Evolutionary conservation across 2,797 vertebrate genomes (phyloP).

Genomic region (Philypnodon macrostomus): DNA sequence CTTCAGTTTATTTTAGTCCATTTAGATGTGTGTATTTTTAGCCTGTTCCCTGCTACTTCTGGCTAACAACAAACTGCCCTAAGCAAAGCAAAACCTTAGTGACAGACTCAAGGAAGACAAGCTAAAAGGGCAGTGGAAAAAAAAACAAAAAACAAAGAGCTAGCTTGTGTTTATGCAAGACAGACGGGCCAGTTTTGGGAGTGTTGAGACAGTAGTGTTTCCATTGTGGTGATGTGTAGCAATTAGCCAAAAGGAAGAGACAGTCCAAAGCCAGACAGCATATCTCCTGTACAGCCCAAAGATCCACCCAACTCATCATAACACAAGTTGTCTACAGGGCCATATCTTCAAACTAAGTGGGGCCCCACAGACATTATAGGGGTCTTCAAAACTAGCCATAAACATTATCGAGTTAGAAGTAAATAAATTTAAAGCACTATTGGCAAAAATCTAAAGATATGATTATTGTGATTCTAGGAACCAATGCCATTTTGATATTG

Average conservation of each 20-base stretch:
- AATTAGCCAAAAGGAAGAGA: constrained; percentile 67
- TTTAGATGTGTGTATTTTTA: constrained; percentile 53
- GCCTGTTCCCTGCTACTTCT: constrained; percentile 23
- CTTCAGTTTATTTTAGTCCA: constrained; percentile 55
- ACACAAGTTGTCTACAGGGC: constrained; percentile 23
- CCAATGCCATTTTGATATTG: no score
- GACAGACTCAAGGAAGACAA: constrained; percentile 59
- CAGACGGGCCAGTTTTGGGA: constrained; percentile 56
- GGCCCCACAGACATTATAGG: no score
- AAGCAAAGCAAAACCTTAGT: constrained; percentile 41
- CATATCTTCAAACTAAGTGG: no score
- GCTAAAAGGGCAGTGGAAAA: constrained; percentile 24
- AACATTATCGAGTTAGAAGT: no score
- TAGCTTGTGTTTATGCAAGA: constrained; percentile 63
- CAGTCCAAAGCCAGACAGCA: constrained; percentile 60
- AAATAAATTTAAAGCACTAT: no score
- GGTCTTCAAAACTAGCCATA: no score
- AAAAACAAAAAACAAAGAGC: constrained; percentile 59
- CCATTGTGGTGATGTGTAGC: constrained; percentile 48
- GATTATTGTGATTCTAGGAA: no score
- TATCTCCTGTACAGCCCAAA: constrained; percentile 53
- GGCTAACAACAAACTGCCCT: constrained; percentile 27
- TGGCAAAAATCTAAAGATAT: no score
- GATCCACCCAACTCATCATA: constrained; percentile 52
- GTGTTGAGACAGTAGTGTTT: constrained; percentile 53